Conservation (phyloP, 2,888 invertebrate species). For the Agrochola circellaris region DNA sequence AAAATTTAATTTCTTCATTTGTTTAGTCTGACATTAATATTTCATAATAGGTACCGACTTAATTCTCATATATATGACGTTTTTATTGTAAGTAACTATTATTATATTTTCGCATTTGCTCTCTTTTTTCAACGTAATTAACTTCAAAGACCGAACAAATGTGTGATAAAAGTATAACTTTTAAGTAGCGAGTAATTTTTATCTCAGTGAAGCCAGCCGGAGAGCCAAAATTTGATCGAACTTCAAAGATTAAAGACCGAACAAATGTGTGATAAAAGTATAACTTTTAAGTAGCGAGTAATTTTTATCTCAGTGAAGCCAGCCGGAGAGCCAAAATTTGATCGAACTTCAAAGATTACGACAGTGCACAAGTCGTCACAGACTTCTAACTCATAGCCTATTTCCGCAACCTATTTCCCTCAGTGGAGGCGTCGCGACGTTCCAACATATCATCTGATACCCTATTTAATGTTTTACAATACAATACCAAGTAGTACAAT, state of each 20-base stretch:
- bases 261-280: background rate
- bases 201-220: background rate
- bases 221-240: slow-evolving; percentile 19
- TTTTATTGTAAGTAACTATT: background rate
- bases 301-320: background rate
- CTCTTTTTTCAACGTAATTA: background rate
- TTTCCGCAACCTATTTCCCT: slow-evolving; percentile 52
- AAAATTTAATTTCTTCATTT: background rate
- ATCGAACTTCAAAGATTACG: slow-evolving; percentile 26
- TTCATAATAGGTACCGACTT: too few species aligned
- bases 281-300: too few species aligned
- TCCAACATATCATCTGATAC: slow-evolving; percentile 44
- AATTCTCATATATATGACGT: too few species aligned
- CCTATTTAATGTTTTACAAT: slow-evolving; percentile 29
- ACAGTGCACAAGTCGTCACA: slow-evolving; percentile 20
- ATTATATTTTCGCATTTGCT: background rate
- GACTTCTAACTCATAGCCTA: slow-evolving; percentile 50
- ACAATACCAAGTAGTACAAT: slow-evolving; percentile 18
- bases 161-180: too few species aligned
- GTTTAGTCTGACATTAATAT: background rate
- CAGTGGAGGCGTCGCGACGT: slow-evolving; percentile 15
- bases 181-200: too few species aligned
- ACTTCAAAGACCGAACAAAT: background rate
- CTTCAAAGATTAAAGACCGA: background rate
- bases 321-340: slow-evolving; percentile 1